These are phyloP conservation scores for Thalassarche chlororhynchos DNA, from an alignment of 2,113 vertebrate genomes.

Conservation along the genomic window DNA sequence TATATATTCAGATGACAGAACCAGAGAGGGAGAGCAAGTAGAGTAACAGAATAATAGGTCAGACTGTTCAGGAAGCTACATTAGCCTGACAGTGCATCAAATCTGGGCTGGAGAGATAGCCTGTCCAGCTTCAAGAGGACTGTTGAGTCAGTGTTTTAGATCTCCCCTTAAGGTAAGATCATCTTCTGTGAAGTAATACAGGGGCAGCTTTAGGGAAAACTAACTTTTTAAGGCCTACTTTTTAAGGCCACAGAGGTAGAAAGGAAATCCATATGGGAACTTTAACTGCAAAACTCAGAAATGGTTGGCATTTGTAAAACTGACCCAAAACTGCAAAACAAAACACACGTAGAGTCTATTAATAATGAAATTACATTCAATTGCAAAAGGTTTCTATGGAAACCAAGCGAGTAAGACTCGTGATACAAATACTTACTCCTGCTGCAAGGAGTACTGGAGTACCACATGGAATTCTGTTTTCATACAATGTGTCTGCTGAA, in stretches of 20 bases:
- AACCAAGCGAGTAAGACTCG: constrained; percentile 39
- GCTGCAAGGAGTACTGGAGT: constrained; percentile 20
- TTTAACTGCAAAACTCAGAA: constrained; percentile 34
- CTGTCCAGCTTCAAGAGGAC: not conserved
- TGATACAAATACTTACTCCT: constrained; percentile 9
- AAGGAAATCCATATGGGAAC: not conserved
- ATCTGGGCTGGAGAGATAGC: not conserved
- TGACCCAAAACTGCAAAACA: constrained; percentile 45
- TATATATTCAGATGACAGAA: not conserved
- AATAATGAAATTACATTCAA: constrained; percentile 61
- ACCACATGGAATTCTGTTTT: constrained; percentile 62
- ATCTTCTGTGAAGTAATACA: not conserved
- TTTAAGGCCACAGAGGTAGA: not conserved
- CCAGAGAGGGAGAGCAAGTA: not conserved
- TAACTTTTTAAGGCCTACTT: not conserved
- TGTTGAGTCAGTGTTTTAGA: not conserved
- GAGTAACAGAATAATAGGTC: not conserved
- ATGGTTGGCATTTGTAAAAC: constrained; percentile 55
- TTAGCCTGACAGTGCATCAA: not conserved
- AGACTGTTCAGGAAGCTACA: not conserved
- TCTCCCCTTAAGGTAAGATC: not conserved
- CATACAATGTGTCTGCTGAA: constrained; percentile 26
- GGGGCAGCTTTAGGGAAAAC: not conserved
- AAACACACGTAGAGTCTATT: constrained; percentile 53
- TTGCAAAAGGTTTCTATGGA: constrained; percentile 71